Base-by-base conservation (phyloP, 2,797 vertebrate genomes). In the Tokudaia tokunoshimensis region DNA sequence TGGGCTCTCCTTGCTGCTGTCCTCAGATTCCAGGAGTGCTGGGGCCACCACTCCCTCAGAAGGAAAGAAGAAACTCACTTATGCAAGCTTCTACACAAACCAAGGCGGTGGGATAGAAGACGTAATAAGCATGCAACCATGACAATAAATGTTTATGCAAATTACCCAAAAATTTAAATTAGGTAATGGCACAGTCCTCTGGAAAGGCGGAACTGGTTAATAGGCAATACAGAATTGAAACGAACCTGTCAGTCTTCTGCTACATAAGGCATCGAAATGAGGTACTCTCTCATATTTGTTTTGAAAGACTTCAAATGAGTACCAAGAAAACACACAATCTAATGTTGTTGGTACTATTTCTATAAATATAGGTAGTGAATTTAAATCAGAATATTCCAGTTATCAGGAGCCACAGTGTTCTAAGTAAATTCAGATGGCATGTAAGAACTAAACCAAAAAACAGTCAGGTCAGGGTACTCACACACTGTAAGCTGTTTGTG, bases 381-480 rank as follows among this genome's bases (percentile, higher is more conserved):
- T 10, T 59, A 52, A 91, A 81, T 63, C 44, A 67, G 29, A 78
- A 80, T 83, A 78, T 95, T 74, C 57, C 89, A 84, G 34, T 72
- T 92, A 67, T 0, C 90, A 75, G 44, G 87, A 22, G 9, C n/a
- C 67, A 94, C 84, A 55, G 4, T 12, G 52, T 6, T 80, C 0
- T 2, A 1, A 89, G 4, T 63, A 83, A 94, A 95, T 89, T 82
- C 97, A 92, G 87, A 91, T 47, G 96, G 96, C 95, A 85, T 65
- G 92, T 37, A 93, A 95, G 70, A 84, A 37, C 79, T 92, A 96
- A 95, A 94, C 79, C 52, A 96, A 92, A 63, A 79, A 96, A 76
- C 4, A 0, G 59, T 57, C 87, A 67, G 89, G 91, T 65, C 37
- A 92, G 47, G 0, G 0, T 44, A n/a, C 0, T 83, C 81, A 92